Base-by-base conservation (phyloP, 2,888 invertebrate species). In the Synergus umbraculus region DNA sequence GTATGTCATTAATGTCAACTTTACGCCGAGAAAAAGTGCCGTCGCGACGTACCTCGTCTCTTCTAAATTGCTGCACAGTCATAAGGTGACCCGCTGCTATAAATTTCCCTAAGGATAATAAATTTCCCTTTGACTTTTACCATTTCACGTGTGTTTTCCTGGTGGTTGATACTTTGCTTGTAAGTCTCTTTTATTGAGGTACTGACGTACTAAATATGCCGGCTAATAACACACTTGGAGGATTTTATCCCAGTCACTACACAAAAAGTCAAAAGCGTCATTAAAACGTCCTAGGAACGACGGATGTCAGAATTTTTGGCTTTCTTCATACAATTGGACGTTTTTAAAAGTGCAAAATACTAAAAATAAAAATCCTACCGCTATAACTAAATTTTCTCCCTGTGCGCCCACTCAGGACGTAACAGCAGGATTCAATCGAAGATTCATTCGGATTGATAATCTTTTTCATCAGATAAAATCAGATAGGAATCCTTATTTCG, bases 31-130 rank as follows among this genome's bases (percentile, higher is more conserved):
- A 73, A 73, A 73, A 73, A 73, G 73, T 73, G 54, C 73, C 73
- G 73, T 73, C 54, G 73, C 54, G 41, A 73, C 73, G 73, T 73
- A 73, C 54, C 73, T 54, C 54, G 54, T 73, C 73, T 73, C 73
- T 73, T 73, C 54, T 37, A 37, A 73, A 73, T 54, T 73, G 49
- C 73, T 73, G 37, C 73, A 46, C 2, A 54, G 73, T 73, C 73
- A 73, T 73, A 73, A 73, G 73, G 54, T 73, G 73, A 54, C 73
- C 73, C 73, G 73, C 54, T 73, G 73, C 73, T 73, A 73, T 73
- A 73, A 73, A 73, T 73, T 54, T 37, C 73, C 37, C 37, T 73
- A 54, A 54, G 54, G 73, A 49, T 73, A 73, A 73, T 73, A 73
- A 73, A 73, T 73, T 73, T 73, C 37, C 41, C 49, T 73, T 73